A percentile compares a stretch with the other conserved stretches of the same genome.
phyloP scores from a whole-genome alignment of 1,140 invertebrate genomes.

The Carcinoscorpius rotundicauda region DNA sequence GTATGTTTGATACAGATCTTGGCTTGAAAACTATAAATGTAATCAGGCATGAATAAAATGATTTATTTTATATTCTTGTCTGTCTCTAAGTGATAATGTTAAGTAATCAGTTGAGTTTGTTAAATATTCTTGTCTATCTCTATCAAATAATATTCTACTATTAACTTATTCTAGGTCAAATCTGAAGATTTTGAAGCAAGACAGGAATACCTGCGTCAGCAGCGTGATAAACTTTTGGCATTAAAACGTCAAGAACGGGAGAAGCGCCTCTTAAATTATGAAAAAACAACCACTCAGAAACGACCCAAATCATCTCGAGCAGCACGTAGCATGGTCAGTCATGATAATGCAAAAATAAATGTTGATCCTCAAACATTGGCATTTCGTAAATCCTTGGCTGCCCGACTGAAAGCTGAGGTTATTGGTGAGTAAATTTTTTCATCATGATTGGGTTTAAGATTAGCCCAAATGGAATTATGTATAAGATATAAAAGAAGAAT shows the following conservation, averaged over 20 bases:
- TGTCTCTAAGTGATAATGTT: too few species aligned
- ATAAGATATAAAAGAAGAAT: too few species aligned
- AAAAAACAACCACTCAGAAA: slow-evolving; percentile 26
- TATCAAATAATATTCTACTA: too few species aligned
- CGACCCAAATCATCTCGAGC: slow-evolving; percentile 55
- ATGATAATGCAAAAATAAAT: slow-evolving; percentile 16
- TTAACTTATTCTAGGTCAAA: too few species aligned
- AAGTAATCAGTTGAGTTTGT: too few species aligned
- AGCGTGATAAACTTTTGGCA: slow-evolving; percentile 76
- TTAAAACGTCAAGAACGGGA: slow-evolving; percentile 73
- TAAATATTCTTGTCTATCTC: too few species aligned
- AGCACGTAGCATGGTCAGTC: slow-evolving; percentile 38
- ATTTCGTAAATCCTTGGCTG: slow-evolving; percentile 64
- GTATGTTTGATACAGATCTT: too few species aligned
- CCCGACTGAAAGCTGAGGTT: slow-evolving; percentile 69
- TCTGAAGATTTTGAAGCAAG: slow-evolving; percentile 27
- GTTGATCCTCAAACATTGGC: slow-evolving; percentile 49
- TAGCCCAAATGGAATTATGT: too few species aligned
- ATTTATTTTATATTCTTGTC: too few species aligned
- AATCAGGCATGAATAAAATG: too few species aligned
- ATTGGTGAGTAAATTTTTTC: slow-evolving; percentile 25
- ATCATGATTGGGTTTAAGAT: too few species aligned
- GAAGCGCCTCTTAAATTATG: slow-evolving; percentile 48
- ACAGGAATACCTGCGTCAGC: slow-evolving; percentile 68
- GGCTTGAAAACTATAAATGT: too few species aligned